phyloP scores from a whole-genome alignment of 2,797 vertebrate genomes.

The Orientallactaga sibirica region DNA sequence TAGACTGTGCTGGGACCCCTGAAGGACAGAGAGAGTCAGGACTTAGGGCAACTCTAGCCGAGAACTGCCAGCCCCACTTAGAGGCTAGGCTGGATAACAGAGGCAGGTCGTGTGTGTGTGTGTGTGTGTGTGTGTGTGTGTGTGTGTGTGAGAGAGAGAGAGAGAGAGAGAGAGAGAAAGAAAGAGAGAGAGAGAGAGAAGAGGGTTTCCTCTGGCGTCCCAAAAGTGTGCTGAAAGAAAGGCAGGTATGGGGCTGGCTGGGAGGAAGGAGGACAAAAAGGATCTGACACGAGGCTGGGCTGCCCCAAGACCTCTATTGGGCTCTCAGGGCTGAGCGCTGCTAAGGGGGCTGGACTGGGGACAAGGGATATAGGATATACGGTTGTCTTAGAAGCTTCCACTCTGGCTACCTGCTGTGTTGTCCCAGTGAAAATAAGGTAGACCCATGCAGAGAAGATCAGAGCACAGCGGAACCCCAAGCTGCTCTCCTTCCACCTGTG shows the following conservation, averaged over 20 bases:
- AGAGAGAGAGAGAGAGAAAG: too few relatives aligned
- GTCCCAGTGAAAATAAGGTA: too few relatives aligned
- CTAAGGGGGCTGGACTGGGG: neutral
- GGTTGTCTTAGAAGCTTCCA: accelerated
- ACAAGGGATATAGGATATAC: accelerated
- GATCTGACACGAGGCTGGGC: conserved; percentile 80
- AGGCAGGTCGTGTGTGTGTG: too few relatives aligned
- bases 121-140: too few relatives aligned
- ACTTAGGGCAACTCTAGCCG: neutral
- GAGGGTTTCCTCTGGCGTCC: conserved; percentile 84
- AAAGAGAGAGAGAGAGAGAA: neutral
- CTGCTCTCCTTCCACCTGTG: accelerated
- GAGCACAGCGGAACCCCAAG: too few relatives aligned
- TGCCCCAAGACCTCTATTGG: conserved; percentile 74
- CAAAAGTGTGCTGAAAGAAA: conserved; percentile 83
- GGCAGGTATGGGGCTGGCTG: conserved; percentile 58
- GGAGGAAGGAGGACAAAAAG: conserved; percentile 80
- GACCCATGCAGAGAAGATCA: too few relatives aligned
- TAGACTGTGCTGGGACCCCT: neutral
- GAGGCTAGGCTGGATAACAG: neutral
- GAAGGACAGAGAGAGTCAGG: accelerated
- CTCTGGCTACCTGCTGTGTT: accelerated
- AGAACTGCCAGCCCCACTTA: neutral
- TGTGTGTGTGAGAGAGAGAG: too few relatives aligned
- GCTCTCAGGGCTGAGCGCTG: neutral